Base-by-base conservation (phyloP, 2,888 invertebrate species). In the Cloeon dipterum region DNA sequence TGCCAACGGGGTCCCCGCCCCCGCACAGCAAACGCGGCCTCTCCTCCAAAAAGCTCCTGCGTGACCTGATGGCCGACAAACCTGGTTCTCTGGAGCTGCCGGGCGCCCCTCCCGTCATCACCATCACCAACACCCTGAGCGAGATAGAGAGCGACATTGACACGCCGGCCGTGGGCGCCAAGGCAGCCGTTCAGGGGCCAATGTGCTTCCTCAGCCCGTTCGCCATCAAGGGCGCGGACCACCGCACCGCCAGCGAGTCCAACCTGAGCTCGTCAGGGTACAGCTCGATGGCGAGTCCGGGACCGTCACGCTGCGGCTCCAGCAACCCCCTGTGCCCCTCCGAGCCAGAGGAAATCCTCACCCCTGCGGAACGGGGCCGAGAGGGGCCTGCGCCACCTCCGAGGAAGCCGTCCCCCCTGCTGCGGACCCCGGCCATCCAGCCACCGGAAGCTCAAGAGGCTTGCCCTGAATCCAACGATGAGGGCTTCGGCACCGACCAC, bases 261-360 rank as follows among this genome's bases (percentile, higher is more conserved):
- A 82, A 82, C 53, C 59, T 82, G 26, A 79, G 79, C 43, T 79
- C 81, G 7, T 81, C 79, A 1, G 82, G 82, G 7, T 82, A 82
- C 52, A 78, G 78, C 43, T 81, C 79, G 3, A 79, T 81, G 74
- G 78, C 81, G 1, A 78, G 77, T 54, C 81, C 81, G 1, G 79
- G 78, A 1, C 76, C 79, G 4, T 79, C 79, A 1, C 61, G 81
- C 42, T 81, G 81, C 51, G 77, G 78, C 5, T 81, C 79, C 0
- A 78, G 73, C 49, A 81, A 79, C 53, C 79, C 79, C 1, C 53
- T 81, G 3, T 78, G 74, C 51, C 71, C 74, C 2, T 70, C 71
- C 10, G 75, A 77, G 58, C 70, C 71, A 65, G 76, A 77, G 47
- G 76, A 76, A 46, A 70, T 29, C 16, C 16, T 29, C n/a, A 29